Evolutionary conservation across 2,113 vertebrate genomes (phyloP), one percentile per base, ranked within the genome.

Genomic region (Sylvia atricapilla): DNA sequence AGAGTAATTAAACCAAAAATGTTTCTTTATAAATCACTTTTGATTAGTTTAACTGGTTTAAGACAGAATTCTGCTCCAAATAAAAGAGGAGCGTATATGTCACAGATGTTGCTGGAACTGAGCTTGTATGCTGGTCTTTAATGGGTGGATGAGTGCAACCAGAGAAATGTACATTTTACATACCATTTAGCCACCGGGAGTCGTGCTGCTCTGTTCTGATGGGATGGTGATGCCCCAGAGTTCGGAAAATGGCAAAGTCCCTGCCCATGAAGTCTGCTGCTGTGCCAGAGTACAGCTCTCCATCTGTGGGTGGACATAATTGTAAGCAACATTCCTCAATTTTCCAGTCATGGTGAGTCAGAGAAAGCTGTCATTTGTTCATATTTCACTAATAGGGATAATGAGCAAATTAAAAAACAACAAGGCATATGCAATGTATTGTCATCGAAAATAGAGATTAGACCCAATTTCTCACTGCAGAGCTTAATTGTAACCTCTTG

Each of bases 211-310:
- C 99, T 0, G 99, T 99, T 94, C 99, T 98, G 97, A 99, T 99
- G 86, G 99, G 99, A 89, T 99, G 99, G 95, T 99, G 99, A 84
- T 98, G 98, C 60, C 99, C 99, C 59, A 99, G 98, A 50, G 99
- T 99, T 80, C 99, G 98, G 97, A 99, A 99, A 96, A 99, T 99
- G 80, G 99, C 99, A 96, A 99, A 99, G 94, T 99, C 99, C 93
- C 99, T 97, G 80, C 99, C 99, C 99, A 99, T 99, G 96, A 99
- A 99, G 97, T 99, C 99, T 62, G 99, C 99, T 12, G 99, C 99
- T 17, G 99, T 99, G 80, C 99, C 99, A 25, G 99, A 99, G 89
- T 99, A 99, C 86, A 99, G 94, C 53, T 99, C 99, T 62, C 99
- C 99, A 97, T 99, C 99, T 99, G 96, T 55, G 75, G 96, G 53